Evolutionary conservation across 2,113 vertebrate genomes (phyloP).

Genomic region (Numida meleagris): DNA sequence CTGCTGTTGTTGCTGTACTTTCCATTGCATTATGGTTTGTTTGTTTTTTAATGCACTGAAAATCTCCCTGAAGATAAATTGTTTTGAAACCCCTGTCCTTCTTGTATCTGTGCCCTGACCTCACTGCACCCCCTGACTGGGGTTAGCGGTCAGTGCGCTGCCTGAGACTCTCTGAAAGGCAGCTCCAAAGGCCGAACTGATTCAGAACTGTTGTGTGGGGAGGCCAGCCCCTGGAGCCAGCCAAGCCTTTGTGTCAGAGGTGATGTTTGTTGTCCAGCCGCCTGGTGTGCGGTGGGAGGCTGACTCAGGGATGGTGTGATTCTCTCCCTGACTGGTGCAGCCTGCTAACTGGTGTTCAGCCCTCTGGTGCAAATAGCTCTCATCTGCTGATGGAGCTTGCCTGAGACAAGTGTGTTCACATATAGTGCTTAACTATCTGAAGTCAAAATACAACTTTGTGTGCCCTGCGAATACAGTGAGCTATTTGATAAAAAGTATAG

Average conservation of each 20-base stretch:
- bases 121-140: not conserved
- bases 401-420: not conserved
- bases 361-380: not conserved
- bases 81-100: not conserved
- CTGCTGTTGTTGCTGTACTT: no score
- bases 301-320: not conserved
- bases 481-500: not conserved
- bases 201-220: not conserved
- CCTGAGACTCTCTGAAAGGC: not conserved
- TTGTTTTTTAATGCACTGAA: no score
- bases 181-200: not conserved
- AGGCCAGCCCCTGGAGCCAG: not conserved
- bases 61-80: not conserved
- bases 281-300: not conserved
- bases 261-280: not conserved
- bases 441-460: accelerated
- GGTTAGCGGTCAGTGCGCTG: not conserved
- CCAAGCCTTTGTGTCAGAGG: not conserved
- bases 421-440: not conserved
- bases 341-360: not conserved
- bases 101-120: not conserved
- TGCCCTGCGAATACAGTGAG: accelerated
- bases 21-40: no score
- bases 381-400: not conserved
- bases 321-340: not conserved